Base-by-base conservation (phyloP, 1,140 invertebrate genomes). In the Sogatella furcifera region DNA sequence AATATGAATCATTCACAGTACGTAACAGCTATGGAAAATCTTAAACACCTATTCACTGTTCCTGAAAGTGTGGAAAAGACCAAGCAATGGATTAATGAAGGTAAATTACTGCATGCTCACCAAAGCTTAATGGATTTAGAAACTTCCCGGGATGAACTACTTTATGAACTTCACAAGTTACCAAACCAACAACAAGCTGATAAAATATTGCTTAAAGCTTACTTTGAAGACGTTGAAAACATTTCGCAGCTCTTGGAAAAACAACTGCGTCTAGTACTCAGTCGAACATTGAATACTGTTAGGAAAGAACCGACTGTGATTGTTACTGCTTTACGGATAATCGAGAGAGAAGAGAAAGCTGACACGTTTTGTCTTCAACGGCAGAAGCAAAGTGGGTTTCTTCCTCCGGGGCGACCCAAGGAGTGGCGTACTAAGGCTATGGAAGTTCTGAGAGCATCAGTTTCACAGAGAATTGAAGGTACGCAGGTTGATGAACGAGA, bases 21-120 rank as follows among this genome's bases (percentile, higher is more conserved):
- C 73, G 92, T 92, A 0, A 96, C 95, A 11, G 95, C 96, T 1
- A 95, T 95, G 80, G 95, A 98, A 70, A 98, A 98, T 73, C 76
- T 99, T 5, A 98, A 97, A 71, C 94, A 98, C 70, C 96, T 99
- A 60, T 97, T 98, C 67, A 97, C 93, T 49, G 94, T 99, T 0
- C 94, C 93, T 11, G 93, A 97, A 70, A 97, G 90, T 76, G 91
- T 99, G 1, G 86, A 91, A 58, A 95, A 93, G 75, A 97, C 95
- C 0, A 88, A 94, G 68, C 85, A 90, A 55, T 89, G 90, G 77
- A 98, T 99, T 61, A 88, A 86, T 64, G 95, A 99, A 66, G 94
- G 95, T 54, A 96, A 98, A 74, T 75, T 98, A 11, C 73, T 99
- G 0, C 88, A 94, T 73, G 94, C 96, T 11, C 66, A 70, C 62